Evolutionary conservation across 2,888 invertebrate genomes (phyloP).

Genomic region (Leptogaster cylindrica): DNA sequence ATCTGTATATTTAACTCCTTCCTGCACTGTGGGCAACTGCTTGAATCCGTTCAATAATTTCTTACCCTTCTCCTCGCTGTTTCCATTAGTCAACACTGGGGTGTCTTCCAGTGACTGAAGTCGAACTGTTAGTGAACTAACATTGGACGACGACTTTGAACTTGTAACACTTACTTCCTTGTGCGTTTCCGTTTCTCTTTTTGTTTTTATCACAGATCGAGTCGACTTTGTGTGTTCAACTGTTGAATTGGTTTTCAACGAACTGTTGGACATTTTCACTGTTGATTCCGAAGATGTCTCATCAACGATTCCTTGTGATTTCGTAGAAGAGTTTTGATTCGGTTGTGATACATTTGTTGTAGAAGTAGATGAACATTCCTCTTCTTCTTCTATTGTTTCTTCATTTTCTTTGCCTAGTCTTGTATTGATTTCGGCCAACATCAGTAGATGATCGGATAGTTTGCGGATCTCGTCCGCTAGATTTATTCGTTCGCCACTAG

Average conservation of each 20-base stretch:
- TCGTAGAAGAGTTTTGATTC: conserved; percentile 52
- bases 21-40: conserved; percentile 13
- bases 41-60: conserved; percentile 32
- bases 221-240: conserved; percentile 52
- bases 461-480: conserved; percentile 84
- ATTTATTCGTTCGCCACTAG: conserved; percentile 72
- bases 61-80: conserved; percentile 19
- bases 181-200: conserved; percentile 48
- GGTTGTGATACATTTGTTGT: conserved; percentile 60
- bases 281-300: no score
- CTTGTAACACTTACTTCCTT: conserved; percentile 40
- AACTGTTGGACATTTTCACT: not conserved
- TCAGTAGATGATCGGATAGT: conserved; percentile 77
- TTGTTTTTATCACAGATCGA: conserved; percentile 52
- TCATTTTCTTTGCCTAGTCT: conserved; percentile 54
- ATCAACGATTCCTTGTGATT: conserved; percentile 56
- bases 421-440: conserved; percentile 71
- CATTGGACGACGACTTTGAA: conserved; percentile 47
- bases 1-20: conserved; percentile 19
- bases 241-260: not conserved
- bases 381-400: conserved; percentile 1
- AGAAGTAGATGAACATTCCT: not conserved
- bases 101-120: conserved; percentile 60
- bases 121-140: conserved; percentile 54
- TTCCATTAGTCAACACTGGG: conserved; percentile 54